phyloP scores from a whole-genome alignment of 2,113 vertebrate genomes.

The Apteryx owenii region DNA sequence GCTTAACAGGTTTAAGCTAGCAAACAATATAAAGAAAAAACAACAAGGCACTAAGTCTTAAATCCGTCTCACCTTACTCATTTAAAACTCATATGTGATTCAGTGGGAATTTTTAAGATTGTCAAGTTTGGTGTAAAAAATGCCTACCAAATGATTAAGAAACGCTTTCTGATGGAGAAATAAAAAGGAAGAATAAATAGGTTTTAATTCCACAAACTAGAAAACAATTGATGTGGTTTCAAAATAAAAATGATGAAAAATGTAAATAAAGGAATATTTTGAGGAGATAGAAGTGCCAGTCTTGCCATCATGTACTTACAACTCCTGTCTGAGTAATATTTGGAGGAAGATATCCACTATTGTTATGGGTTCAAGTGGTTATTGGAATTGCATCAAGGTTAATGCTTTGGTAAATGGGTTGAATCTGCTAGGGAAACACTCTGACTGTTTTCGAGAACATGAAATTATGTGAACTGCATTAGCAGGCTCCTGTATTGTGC shows the following conservation, averaged over 20 bases:
- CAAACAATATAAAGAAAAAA: not conserved
- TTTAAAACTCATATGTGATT: not conserved
- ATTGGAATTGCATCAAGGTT: not conserved
- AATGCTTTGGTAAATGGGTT: not conserved
- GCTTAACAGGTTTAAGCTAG: not conserved
- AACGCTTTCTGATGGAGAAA: not conserved
- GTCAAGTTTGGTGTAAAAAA: not conserved
- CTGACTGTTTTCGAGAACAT: not conserved
- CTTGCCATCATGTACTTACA: not conserved
- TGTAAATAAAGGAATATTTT: not conserved
- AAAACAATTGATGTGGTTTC: not conserved
- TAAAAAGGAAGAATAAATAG: not conserved
- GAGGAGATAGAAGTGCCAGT: rapidly evolving
- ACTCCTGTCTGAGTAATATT: not conserved
- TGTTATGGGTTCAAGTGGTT: not conserved
- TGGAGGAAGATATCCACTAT: not conserved
- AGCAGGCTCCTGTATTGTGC: rapidly evolving
- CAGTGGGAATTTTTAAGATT: not conserved
- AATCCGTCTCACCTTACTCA: not conserved
- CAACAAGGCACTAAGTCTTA: not conserved
- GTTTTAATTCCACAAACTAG: not conserved
- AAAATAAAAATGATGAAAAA: not conserved
- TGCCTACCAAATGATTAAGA: not conserved
- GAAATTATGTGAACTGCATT: rapidly evolving
- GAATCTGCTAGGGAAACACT: not conserved